Base-by-base conservation (phyloP, 2,888 invertebrate genomes). In the Sepiola atlantica region DNA sequence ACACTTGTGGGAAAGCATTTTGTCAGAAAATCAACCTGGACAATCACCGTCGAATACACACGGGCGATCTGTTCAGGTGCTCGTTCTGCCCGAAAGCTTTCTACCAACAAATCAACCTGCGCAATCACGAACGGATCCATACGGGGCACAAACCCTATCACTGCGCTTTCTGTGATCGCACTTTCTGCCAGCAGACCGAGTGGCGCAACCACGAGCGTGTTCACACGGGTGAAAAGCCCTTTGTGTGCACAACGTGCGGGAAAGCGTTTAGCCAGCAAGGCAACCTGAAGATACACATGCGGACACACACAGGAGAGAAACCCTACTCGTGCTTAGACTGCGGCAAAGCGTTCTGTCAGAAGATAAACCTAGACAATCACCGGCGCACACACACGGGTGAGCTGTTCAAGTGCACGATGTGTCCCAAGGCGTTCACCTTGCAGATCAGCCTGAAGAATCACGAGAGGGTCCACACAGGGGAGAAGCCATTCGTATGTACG, bases 371-470 rank as follows among this genome's bases (percentile, higher is more conserved):
- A 28, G 92, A 92, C 92, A 92, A 92, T 54, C 92, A 92, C 54
- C 92, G 92, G 24, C 92, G 92, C 35, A 92, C 92, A 24, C 92
- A 92, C 45, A 92, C 92, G 32, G 92, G 92, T 2, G 92, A 92
- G 92, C 92, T 92, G 92, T 92, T 92, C 45, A 92, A 92, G 54
- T 92, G 92, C 92, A 92, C 92, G 54, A 92, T 92, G 92, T 92
- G 92, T 54, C 54, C 92, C 28, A 92, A 92, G 54, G 92, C 92
- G 21, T 92, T 92, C 92, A 92, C 92, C 54, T 92, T 92, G 35
- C 92, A 92, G 92, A 92, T 92, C 92, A 92, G 92, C 54, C 54
- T 92, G 92, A 92, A 92, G 92, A 92, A 92, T 35, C 92, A 92
- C 92, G 92, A 92, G 54, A 35, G 92, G 92, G 92, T 92, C 24